These are phyloP conservation scores for Callipepla squamata DNA, from an alignment of 2,113 vertebrate species.

Conservation along the genomic window DNA sequence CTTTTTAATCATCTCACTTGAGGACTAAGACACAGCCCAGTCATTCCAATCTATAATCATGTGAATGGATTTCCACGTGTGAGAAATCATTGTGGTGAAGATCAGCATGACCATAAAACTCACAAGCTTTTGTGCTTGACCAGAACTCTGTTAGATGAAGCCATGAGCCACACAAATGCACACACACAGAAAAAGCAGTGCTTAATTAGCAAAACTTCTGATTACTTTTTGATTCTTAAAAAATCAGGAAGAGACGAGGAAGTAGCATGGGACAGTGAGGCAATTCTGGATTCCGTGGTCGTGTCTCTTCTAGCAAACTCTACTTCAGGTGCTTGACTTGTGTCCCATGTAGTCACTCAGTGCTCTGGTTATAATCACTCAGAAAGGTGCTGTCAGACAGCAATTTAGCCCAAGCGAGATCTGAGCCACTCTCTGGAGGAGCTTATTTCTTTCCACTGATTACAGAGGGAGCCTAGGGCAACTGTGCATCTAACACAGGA, in stretches of 20 bases:
- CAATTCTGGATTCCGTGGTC: accelerated
- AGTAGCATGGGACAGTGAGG: background rate
- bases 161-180: accelerated
- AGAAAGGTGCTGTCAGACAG: background rate
- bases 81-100: background rate
- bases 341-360: accelerated
- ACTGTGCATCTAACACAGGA: background rate
- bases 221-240: background rate
- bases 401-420: background rate
- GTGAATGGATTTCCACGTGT: background rate
- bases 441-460: background rate
- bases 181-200: background rate
- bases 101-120: accelerated
- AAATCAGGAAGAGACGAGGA: background rate
- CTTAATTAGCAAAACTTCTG: background rate
- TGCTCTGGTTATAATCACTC: background rate
- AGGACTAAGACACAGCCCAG: background rate
- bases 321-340: background rate
- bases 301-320: background rate
- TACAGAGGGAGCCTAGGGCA: background rate
- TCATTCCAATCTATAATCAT: background rate
- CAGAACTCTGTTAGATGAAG: background rate
- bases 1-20: background rate
- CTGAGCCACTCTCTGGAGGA: background rate
- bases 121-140: background rate